Evolutionary conservation across 2,797 vertebrate genomes (phyloP).

Genomic region (Malacoctenus gilli): DNA sequence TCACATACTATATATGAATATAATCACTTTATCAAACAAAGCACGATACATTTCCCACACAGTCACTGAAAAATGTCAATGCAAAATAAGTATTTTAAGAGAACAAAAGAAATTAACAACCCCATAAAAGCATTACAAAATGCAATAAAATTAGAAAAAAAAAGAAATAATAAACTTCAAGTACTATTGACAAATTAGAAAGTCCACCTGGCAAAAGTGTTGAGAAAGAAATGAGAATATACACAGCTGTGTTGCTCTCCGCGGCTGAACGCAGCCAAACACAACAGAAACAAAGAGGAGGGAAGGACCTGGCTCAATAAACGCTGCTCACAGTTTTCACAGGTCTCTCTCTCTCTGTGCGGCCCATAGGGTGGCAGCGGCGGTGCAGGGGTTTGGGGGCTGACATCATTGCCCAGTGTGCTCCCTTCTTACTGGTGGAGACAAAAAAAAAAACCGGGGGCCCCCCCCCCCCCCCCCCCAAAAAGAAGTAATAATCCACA

Average conservation of each 20-base stretch:
- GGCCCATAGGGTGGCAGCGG: slow-evolving; percentile 71
- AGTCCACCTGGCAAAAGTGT: slow-evolving; percentile 90
- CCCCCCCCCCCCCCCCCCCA: too few species aligned
- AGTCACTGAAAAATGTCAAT: slow-evolving; percentile 59
- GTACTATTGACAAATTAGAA: slow-evolving; percentile 91
- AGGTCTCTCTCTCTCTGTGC: too few species aligned
- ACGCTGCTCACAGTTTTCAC: slow-evolving; percentile 88
- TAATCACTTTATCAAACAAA: slow-evolving; percentile 70
- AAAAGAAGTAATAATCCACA: too few species aligned
- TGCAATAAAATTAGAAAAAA: slow-evolving; percentile 84
- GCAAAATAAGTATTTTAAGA: slow-evolving; percentile 65
- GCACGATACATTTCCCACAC: slow-evolving; percentile 59
- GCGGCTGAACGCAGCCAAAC: slow-evolving; percentile 43
- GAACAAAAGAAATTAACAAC: slow-evolving; percentile 54
- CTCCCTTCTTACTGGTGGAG: too few species aligned
- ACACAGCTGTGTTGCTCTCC: slow-evolving; percentile 31
- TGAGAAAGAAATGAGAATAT: too few species aligned
- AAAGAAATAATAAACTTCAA: slow-evolving; percentile 92
- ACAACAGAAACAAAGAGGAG: slow-evolving; percentile 39
- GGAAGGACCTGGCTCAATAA: slow-evolving; percentile 85
- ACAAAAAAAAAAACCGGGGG: too few species aligned
- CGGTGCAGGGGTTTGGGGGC: slow-evolving; percentile 65
- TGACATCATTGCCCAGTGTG: too few species aligned
- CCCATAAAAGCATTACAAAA: too few species aligned
- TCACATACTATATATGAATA: slow-evolving; percentile 65